Base-by-base conservation (phyloP, 2,113 vertebrate genomes). In the Carassius gibelio region DNA sequence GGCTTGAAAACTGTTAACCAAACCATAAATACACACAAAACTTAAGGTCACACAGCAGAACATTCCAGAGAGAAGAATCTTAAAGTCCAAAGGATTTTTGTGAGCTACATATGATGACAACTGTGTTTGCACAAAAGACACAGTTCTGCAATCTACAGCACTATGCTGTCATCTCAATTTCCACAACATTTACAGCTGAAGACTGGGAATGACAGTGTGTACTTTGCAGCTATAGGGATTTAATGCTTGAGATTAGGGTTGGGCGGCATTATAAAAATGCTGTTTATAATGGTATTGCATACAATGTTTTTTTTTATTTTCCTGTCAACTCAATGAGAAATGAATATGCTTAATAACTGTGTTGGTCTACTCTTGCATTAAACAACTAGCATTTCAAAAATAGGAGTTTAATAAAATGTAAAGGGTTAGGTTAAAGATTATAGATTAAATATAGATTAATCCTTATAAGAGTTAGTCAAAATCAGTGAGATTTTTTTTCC, bases 91-190 rank as follows among this genome's bases (percentile, higher is more conserved):
- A 61, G 57, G 15, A 61, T 21, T 45, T 61, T 62, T 61, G 34
- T 21, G 17, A 77, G 21, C 26, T 36, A 79, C 34, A 61, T 2
- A 42, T n/a, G 3, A n/a, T 38, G 52, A 78, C 55, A 62, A 59
- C 19, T 14, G 36, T 38, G 66, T 71, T 59, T 50, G 71, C 71
- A 75, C 38, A 75, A 26, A 74, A 75, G 72, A 75, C 42, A 50
- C 11, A 1, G 11, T 8, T 64, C 61, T 30, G 38, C 59, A 79
- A 42, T 42, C 21, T 62, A 62, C 36, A 45, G 59, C 36, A 45
- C 36, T 75, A 50, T 0, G 11, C 72, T 23, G 38, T 48, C 38
- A 15, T 75, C 42, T 75, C 42, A 48, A 50, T 75, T 48, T 26
- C 42, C n/a, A 26, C 42, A 59, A 42, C 21, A 62, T 79, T 79